A percentile compares a stretch with the other conserved stretches of the same genome.
phyloP scores from a whole-genome alignment of 2,113 vertebrate species.

The Forbesichthys papilliferus region DNA sequence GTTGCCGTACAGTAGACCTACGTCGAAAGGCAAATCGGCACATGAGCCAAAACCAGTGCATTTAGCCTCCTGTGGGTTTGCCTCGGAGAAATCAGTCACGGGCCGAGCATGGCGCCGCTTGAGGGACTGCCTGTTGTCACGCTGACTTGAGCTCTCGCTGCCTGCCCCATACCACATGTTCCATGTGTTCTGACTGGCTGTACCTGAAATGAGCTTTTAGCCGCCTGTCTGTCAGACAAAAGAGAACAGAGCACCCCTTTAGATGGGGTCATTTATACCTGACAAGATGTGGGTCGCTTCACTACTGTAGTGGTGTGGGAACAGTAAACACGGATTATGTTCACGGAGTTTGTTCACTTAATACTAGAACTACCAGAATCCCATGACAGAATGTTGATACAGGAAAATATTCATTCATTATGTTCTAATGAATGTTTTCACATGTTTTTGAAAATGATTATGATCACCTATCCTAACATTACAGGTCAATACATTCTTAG shows the following conservation, averaged over 20 bases:
- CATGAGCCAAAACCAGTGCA: slow-evolving; percentile 59
- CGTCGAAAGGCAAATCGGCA: slow-evolving; percentile 57
- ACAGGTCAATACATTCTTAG: too few species aligned
- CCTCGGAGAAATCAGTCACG: slow-evolving; percentile 66
- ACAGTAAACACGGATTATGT: slow-evolving; percentile 26
- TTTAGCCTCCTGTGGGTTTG: slow-evolving; percentile 61
- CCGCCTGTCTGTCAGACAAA: slow-evolving; percentile 38
- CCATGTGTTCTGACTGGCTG: slow-evolving; percentile 53
- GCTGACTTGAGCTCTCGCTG: slow-evolving; percentile 57
- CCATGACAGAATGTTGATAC: too few species aligned
- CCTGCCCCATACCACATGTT: slow-evolving; percentile 54
- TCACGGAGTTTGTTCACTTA: too few species aligned
- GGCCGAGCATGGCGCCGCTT: slow-evolving; percentile 59
- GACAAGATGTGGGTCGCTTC: slow-evolving; percentile 17
- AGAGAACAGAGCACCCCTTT: slow-evolving; percentile 32
- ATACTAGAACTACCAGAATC: too few species aligned
- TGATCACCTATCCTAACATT: too few species aligned
- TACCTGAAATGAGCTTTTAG: slow-evolving; percentile 68
- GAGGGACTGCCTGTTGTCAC: slow-evolving; percentile 68
- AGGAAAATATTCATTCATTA: too few species aligned
- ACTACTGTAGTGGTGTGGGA: slow-evolving; percentile 9
- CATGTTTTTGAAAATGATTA: too few species aligned
- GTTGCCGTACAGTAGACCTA: slow-evolving; percentile 43
- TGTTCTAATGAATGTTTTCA: too few species aligned
- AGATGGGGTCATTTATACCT: slow-evolving; percentile 13